Base-by-base conservation (phyloP, 2,888 invertebrate species). In the Habroteleia sp. region DNA sequence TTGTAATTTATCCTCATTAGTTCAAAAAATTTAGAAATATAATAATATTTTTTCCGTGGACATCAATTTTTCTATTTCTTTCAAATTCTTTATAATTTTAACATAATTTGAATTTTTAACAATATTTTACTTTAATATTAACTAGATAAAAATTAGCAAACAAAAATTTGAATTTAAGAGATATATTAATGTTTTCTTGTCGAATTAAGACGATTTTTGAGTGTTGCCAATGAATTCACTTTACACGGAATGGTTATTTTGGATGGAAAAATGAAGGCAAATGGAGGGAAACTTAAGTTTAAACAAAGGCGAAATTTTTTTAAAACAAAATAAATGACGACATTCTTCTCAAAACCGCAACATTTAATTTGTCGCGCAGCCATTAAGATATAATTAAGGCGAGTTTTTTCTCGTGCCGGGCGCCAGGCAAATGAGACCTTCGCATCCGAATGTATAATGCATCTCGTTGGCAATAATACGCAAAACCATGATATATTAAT, bases 401-500 rank as follows among this genome's bases (percentile, higher is more conserved):
- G 35, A 11, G 42, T 56, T 63, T 72, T 60, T 65, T 17, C 10
- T n/a, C 23, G n/a, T 13, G 54, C 56, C 27, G 27, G 54, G 39
- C 20, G 39, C 20, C 39, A 35, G 10, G 42, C 63, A 58, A 72
- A 72, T 56, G 63, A 56, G 48, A 33, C 41, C 35, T 41, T 35
- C 46, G 56, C 44, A 13, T 50, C 54, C 50, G 37, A 63, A 63
- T 44, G 69, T 42, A 39, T 48, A 75, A 65, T 63, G 65, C 65
- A 60, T 69, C 52, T 63, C 58, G 35, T 37, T 17, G 46, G 60
- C 48, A 48, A 48, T 63, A 63, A 69, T 42, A 31, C 44, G 50
- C 39, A 37, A 62, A 76, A 56, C 39, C 35, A 42, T 46, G 72
- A 76, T 66, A 39, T 54, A 72, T 56, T 63, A 58, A 69, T 71